Percentiles rank a stretch among this genome's conserved stretches.
Evolutionary conservation across 2,113 vertebrate genomes (phyloP).

Genomic region (Zosterops pallidus): DNA sequence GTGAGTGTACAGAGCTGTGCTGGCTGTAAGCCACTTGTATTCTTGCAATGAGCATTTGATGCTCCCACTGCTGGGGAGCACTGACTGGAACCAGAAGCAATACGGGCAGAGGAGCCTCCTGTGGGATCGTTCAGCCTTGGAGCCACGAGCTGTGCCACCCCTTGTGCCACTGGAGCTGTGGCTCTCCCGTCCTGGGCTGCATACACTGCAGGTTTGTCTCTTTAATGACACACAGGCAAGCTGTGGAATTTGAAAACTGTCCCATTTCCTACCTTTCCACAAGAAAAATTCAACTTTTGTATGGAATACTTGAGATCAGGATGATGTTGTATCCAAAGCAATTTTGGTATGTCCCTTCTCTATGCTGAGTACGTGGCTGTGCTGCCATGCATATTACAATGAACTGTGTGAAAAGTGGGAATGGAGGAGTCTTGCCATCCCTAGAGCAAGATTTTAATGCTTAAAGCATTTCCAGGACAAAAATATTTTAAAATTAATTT

Average conservation of each 20-base stretch:
- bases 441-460: background rate
- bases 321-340: background rate
- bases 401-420: background rate
- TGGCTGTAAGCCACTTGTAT: background rate
- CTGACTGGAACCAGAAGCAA: background rate
- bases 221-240: background rate
- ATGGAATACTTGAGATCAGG: background rate
- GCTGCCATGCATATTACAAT: background rate
- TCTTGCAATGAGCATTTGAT: background rate
- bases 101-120: background rate
- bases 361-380: background rate
- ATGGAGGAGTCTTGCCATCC: background rate
- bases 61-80: background rate
- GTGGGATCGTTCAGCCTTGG: background rate
- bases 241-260: background rate
- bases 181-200: background rate
- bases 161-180: background rate
- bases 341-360: background rate
- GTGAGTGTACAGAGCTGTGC: background rate
- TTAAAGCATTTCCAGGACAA: background rate
- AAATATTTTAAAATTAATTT: background rate
- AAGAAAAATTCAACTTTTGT: background rate
- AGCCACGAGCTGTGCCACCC: accelerated
- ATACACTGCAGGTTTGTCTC: too few relatives aligned
- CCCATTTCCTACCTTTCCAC: background rate